These are phyloP conservation scores for Lasioglossum villosulum DNA, from an alignment of 2,888 invertebrate genomes.

Conservation along the genomic window DNA sequence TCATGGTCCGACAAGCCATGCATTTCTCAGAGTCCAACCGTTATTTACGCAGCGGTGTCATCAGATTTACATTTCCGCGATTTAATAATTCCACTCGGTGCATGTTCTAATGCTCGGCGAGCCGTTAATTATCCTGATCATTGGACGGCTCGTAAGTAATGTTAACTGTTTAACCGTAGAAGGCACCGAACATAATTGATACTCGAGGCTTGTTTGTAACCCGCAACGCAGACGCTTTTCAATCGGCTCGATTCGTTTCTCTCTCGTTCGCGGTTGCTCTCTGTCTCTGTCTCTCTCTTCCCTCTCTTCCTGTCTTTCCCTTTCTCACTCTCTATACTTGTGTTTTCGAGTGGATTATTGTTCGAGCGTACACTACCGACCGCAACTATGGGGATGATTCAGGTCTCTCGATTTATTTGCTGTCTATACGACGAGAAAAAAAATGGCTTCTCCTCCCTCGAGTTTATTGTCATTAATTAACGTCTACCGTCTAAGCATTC, in stretches of 20 bases:
- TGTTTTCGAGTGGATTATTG: slow-evolving; percentile 33
- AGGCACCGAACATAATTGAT: slow-evolving; percentile 24
- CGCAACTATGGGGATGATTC: slow-evolving; percentile 12
- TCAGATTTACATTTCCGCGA: slow-evolving; percentile 9
- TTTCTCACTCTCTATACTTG: background rate
- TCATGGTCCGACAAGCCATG: background rate
- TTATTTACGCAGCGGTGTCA: background rate
- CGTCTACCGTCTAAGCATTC: too few species aligned
- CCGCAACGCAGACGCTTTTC: slow-evolving; percentile 11
- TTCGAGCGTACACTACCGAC: slow-evolving; percentile 18
- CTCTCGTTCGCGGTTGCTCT: background rate
- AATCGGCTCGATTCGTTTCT: background rate
- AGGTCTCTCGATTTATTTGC: background rate
- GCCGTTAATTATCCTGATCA: slow-evolving; percentile 25
- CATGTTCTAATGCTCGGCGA: background rate
- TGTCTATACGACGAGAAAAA: background rate
- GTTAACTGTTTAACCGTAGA: slow-evolving; percentile 8
- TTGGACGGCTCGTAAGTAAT: background rate
- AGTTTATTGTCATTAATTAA: background rate
- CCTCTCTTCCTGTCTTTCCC: background rate
- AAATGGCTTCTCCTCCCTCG: background rate
- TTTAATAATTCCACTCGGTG: slow-evolving; percentile 13
- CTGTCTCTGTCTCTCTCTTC: background rate
- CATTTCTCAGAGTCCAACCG: background rate
- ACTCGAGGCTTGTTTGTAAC: slow-evolving; percentile 20